Percentiles rank a stretch among this genome's conserved stretches.
Conservation (phyloP, 2,888 invertebrate genomes). For the Thalpophila matura region DNA sequence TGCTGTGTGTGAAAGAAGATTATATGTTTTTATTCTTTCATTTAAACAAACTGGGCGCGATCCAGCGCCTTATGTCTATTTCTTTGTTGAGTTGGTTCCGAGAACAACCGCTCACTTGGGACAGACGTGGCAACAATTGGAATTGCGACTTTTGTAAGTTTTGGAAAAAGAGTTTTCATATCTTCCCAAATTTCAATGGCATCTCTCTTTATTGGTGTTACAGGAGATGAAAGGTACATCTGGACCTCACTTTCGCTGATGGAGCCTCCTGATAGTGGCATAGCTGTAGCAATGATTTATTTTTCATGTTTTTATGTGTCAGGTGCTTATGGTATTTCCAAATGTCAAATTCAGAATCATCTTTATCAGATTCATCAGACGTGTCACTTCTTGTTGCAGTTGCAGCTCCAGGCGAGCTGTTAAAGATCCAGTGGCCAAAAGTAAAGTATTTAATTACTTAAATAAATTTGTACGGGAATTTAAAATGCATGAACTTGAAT, state of each 20-base stretch:
- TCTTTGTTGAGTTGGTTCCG: background rate
- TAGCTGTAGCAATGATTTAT: slow-evolving; percentile 15
- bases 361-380: slow-evolving; percentile 22
- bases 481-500: slow-evolving; percentile 23
- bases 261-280: slow-evolving; percentile 4
- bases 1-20: too few species aligned
- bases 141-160: slow-evolving; percentile 17
- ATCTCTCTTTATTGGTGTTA: slow-evolving; percentile 36
- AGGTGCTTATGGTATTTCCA: slow-evolving; percentile 22
- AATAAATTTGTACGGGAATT: background rate
- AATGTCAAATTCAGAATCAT: slow-evolving; percentile 14
- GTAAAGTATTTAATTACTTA: slow-evolving; percentile 27
- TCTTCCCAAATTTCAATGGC: slow-evolving; percentile 30
- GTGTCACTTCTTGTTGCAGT: slow-evolving; percentile 11
- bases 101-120: slow-evolving; percentile 6
- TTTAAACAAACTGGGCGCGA: too few species aligned
- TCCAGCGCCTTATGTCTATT: too few species aligned
- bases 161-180: slow-evolving; percentile 27
- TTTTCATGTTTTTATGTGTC: slow-evolving; percentile 30
- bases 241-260: slow-evolving; percentile 26
- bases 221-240: slow-evolving; percentile 32
- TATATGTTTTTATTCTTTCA: too few species aligned
- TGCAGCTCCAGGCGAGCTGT: slow-evolving; percentile 2
- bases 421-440: too few species aligned
- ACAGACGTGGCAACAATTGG: slow-evolving; percentile 31